Conservation (phyloP, 2,797 vertebrate genomes). For the Chelidonichthys spinosus region DNA sequence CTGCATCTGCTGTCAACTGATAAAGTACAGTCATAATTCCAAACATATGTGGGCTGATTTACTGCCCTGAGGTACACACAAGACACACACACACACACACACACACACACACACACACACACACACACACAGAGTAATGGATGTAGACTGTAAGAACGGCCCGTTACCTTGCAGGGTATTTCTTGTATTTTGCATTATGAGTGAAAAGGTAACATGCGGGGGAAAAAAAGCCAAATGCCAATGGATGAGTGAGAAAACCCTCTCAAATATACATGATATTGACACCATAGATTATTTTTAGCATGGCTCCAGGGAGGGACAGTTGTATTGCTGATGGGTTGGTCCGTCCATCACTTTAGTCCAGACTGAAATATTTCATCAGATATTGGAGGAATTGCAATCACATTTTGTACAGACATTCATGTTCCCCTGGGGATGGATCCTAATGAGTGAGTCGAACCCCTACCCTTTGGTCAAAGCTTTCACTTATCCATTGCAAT, state of each 20-base stretch:
- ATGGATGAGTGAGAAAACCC: background rate
- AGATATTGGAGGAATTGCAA: background rate
- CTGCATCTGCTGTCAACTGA: constrained; percentile 43
- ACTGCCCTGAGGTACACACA: background rate
- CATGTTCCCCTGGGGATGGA: background rate
- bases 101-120: constrained; percentile 7
- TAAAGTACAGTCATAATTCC: constrained; percentile 33
- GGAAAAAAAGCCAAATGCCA: background rate
- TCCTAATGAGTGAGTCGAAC: background rate
- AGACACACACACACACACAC: constrained; percentile 11
- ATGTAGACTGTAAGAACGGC: background rate
- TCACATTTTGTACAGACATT: background rate
- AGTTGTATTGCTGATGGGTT: background rate
- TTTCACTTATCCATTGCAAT: background rate
- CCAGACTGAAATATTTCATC: background rate
- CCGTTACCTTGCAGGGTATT: background rate
- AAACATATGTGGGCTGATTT: constrained; percentile 41
- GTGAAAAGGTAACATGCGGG: constrained; percentile 4
- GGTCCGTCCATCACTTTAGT: background rate
- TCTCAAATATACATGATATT: background rate
- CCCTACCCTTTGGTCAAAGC: background rate
- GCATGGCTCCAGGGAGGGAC: background rate
- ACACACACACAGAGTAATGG: constrained; percentile 8
- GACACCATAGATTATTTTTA: background rate
- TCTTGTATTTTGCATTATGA: constrained; percentile 11